Base-by-base conservation (phyloP, 2,888 invertebrate genomes). In the Caenorhabditis virilis region DNA sequence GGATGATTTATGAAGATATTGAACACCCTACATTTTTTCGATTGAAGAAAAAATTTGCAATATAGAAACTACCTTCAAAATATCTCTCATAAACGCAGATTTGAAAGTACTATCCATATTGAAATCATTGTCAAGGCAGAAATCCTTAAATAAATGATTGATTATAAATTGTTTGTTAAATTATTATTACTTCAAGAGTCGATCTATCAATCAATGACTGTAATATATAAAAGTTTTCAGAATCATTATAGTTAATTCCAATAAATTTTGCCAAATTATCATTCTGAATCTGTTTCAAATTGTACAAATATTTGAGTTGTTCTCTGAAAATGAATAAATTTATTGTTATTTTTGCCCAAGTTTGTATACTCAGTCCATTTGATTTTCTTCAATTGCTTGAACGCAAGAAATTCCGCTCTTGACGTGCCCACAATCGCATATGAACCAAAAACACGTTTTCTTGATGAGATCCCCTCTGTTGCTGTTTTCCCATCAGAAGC, bases 41-140 rank as follows among this genome's bases (percentile, higher is more conserved):
- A 27, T 49, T 20, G 35, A 25, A 22, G 22, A 23, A 43, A 27
- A 11, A 56, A 18, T 33, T 13, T 22, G 38, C 45, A 30, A 38
- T 9, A 22, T 23, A 20, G 11, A 7, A 47, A 25, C 3, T 16
- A 71, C 74, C 55, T 73, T 78, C 15, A 76, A 36, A 42, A 80
- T 78, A 62, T 82, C 82, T 35, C 79, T 47, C 42, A 82, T 69
- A 48, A 82, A 82, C 0, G 79, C 79, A 11, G 80, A 79, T 46
- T 76, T 74, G 69, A 82, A 82, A 0, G 76, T 79, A n/a, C 66
- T 61, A 67, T 82, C 78, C 76, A 82, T 62, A 4, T 61, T 57
- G 50, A 82, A 82, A 13, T 79, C 81, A 7, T 42, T 30, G 50
- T 82, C 80, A 5, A 62, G 51, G 6, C 71, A 66, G 35, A 73